These are phyloP conservation scores for Mirza zaza DNA, from an alignment of 2,113 vertebrate species.

Conservation along the genomic window DNA sequence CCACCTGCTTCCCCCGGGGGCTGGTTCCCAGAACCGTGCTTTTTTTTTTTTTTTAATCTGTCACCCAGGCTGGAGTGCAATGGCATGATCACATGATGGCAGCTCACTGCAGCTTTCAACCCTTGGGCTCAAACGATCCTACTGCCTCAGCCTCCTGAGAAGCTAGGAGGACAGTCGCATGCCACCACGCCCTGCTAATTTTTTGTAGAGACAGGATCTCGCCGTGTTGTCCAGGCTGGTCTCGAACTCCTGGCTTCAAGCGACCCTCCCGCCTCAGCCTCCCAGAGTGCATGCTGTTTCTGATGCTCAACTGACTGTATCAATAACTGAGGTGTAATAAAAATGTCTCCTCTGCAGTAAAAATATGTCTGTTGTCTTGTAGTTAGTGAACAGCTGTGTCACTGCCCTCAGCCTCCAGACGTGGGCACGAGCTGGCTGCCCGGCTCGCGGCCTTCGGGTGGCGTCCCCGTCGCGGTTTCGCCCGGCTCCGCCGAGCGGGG, in stretches of 20 bases:
- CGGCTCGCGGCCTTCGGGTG: no score
- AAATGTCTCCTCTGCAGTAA: not conserved
- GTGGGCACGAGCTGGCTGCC: not conserved
- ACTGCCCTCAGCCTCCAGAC: not conserved
- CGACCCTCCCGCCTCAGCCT: no score
- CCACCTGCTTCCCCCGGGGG: no score
- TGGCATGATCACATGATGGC: no score
- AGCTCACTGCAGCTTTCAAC: no score
- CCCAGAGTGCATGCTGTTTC: not conserved
- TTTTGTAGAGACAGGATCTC: not conserved
- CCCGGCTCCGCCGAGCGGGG: not conserved
- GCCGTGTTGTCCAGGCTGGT: not conserved
- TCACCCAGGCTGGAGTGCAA: no score
- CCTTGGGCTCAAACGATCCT: no score
- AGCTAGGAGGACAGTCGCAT: no score
- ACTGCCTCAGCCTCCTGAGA: no score
- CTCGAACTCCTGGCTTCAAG: not conserved
- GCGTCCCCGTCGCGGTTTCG: fast-evolving
- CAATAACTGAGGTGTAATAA: not conserved
- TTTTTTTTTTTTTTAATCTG: not conserved
- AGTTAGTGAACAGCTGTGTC: not conserved
- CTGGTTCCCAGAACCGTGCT: no score
- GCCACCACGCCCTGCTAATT: no score
- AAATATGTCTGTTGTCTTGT: not conserved
- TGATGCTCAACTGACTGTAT: not conserved